Base-by-base conservation (phyloP, 2,797 vertebrate genomes). In the Carduelis carduelis region DNA sequence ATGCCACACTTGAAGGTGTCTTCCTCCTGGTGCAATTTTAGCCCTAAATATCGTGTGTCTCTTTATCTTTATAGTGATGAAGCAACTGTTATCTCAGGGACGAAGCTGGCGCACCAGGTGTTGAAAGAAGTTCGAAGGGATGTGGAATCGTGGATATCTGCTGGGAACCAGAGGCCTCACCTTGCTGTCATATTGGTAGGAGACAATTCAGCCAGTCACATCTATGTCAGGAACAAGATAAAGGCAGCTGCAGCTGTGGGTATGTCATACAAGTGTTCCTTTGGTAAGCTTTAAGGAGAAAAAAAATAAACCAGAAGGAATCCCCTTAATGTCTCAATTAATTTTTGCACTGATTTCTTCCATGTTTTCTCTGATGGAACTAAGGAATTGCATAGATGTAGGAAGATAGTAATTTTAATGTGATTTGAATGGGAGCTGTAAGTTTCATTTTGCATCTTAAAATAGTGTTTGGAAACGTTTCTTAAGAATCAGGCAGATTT, bases 161-260 rank as follows among this genome's bases (percentile, higher is more conserved):
- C 98, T 93, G 99, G 99, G 65, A 98, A 99, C 97, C 98, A 97
- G 97, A 98, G 98, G 96, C 99, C 99, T 88, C 99, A 99, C 72
- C 98, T 99, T 37, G 99, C 98, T 86, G 99, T 99, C 53, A 91
- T 99, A 39, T 94, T 99, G 68, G 99, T 99, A n/a, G 99, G 99
- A 32, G 98, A 99, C 59, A 98, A 99, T 89, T 98, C 98, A 20
- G 99, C 99, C 83, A 99, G 99, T 93, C 99, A 98, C 32, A 98
- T 98, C 27, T 99, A 99, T 14, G 99, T 99, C 57, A 98, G 97
- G 95, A 99, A 99, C 97, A 99, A 99, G 98, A 98, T 98, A 76
- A 98, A 97, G 87, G 98, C 98, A 39, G 99, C 99, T 75, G 98
- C 98, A 41, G 95, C 98, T 82, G 98, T 99, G 92, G 99, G 99